Base-by-base conservation (phyloP, 2,113 vertebrate genomes). In the Pantherophis guttatus region DNA sequence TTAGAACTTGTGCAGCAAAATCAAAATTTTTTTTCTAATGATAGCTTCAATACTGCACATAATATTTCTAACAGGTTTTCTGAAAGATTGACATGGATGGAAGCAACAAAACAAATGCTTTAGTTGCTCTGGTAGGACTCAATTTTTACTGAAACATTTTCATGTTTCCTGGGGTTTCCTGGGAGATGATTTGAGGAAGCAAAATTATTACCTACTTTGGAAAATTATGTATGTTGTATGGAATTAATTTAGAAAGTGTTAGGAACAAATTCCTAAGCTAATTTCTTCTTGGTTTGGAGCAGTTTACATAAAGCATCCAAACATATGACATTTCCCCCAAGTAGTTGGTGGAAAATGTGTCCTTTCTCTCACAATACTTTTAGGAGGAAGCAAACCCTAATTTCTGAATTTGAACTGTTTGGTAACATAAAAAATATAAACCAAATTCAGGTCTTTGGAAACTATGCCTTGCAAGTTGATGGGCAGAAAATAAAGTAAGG, bases 1-100 rank as follows among this genome's bases (percentile, higher is more conserved):
- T 75, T 21, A 93, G 95, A 96, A 48, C 3, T 91, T 59, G 9
- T 86, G n/a, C 94, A 87, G 53, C 91, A 93, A 21, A 75, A 96
- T 54, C 59, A 93, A 95, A 94, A 85, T n/a, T n/a, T n/a, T n/a
- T n/a, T 8, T 26, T 52, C 91, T 95, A 93, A 88, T 70, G 91
- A 62, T 6, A 62, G 95, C 92, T 39, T 50, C 55, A 92, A 44
- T 81, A 91, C 93, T 86, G 1, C 88, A 29, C 1, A 0, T 21
- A 94, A 93, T 8, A 24, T 91, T 94, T n/a, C 26, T 65, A 81
- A 4, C 5, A 24, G 21, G 75, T 11, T 86, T 62, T 26, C 90
- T 93, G 91, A 94, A 92, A 95, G 11, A 5, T 29, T 90, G 23
- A 81, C 57, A 24, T 58, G 6, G 1, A 81, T 87, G 6, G 1